Percentiles rank a stretch among this genome's conserved stretches.
Conservation (phyloP, 2,888 invertebrate species). For the Diplazon laetatorius region DNA sequence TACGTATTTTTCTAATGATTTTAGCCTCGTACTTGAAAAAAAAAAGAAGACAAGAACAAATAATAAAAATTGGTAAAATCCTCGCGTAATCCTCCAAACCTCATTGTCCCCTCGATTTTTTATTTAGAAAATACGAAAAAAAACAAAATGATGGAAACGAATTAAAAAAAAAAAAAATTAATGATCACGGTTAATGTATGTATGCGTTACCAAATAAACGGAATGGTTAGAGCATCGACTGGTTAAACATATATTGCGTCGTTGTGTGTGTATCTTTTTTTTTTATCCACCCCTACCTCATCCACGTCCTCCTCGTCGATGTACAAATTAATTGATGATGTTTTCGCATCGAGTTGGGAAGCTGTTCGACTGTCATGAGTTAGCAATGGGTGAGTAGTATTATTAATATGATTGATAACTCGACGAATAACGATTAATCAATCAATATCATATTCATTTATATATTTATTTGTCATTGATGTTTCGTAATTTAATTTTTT, state of each 20-base stretch:
- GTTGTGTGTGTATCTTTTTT: not conserved
- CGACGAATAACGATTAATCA: too few species aligned
- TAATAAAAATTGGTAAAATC: not conserved
- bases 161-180: constrained; percentile 43
- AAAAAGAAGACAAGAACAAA: constrained; percentile 9
- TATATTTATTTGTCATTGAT: too few species aligned
- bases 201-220: constrained; percentile 81
- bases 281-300: not conserved
- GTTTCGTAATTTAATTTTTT: too few species aligned
- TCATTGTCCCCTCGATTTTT: constrained; percentile 56
- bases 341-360: too few species aligned
- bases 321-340: too few species aligned
- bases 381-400: too few species aligned
- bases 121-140: too few species aligned
- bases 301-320: too few species aligned
- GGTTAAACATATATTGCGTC: constrained; percentile 53
- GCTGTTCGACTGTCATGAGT: too few species aligned
- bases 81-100: constrained; percentile 14
- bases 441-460: too few species aligned
- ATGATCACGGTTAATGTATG: constrained; percentile 75
- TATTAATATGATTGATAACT: too few species aligned
- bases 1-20: constrained; percentile 81
- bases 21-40: constrained; percentile 68
- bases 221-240: constrained; percentile 76
- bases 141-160: constrained; percentile 1